Percentiles rank a stretch among this genome's conserved stretches.
phyloP scores from a whole-genome alignment of 2,797 vertebrate genomes.

The Xenopus petersii region DNA sequence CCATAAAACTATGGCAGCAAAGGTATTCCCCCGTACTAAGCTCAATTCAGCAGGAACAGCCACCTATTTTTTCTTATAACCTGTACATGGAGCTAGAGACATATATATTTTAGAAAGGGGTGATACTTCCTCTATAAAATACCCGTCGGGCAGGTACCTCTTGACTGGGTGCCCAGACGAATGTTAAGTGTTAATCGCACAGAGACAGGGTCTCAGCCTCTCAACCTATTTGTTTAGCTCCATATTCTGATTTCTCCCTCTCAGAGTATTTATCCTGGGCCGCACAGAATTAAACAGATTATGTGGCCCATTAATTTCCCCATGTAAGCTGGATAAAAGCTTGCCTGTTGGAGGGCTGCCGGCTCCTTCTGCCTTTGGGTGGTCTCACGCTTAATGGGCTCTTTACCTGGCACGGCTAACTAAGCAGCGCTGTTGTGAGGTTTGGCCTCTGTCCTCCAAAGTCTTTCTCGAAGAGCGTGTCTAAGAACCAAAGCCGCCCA shows the following conservation, averaged over 20 bases:
- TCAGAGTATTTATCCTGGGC: constrained; percentile 41
- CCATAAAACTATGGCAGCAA: too few relatives aligned
- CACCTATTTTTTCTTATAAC: too few relatives aligned
- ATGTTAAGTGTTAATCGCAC: constrained; percentile 17
- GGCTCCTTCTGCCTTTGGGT: constrained; percentile 22
- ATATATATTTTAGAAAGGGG: too few relatives aligned
- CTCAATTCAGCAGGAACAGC: background rate
- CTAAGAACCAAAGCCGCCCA: constrained; percentile 20
- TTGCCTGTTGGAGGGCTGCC: constrained; percentile 34
- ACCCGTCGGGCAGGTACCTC: too few relatives aligned
- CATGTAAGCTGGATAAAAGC: constrained; percentile 43
- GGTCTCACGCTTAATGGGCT: constrained; percentile 41
- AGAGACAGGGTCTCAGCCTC: background rate
- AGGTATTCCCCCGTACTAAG: too few relatives aligned
- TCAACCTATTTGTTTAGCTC: constrained; percentile 24
- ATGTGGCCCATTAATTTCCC: constrained; percentile 39
- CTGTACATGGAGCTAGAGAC: too few relatives aligned
- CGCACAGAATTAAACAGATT: constrained; percentile 43
- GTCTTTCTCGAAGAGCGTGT: constrained; percentile 12
- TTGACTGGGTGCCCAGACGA: background rate
- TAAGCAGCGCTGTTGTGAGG: constrained; percentile 19
- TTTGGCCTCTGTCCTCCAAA: constrained; percentile 31
- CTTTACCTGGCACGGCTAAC: constrained; percentile 39
- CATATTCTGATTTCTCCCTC: constrained; percentile 38
- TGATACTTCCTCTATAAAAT: too few relatives aligned